A percentile compares a stretch with the other conserved stretches of the same genome.
phyloP scores from a whole-genome alignment of 2,797 vertebrate genomes.

The Rhinoraja longicauda region DNA sequence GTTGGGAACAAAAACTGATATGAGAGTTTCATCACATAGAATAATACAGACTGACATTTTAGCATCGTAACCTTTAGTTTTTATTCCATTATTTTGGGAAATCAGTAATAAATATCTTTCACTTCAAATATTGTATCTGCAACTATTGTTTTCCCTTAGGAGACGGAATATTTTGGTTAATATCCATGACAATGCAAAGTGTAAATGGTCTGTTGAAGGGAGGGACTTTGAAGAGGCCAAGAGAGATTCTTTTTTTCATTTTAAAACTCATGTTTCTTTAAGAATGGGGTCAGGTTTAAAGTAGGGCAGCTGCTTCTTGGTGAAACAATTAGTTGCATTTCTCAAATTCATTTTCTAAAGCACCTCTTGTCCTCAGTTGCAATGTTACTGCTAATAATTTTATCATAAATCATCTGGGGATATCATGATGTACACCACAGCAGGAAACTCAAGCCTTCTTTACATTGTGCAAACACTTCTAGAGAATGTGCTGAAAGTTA shows the following conservation, averaged over 20 bases:
- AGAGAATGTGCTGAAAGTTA: conserved; percentile 75
- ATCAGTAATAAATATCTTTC: background rate
- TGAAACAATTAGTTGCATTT: background rate
- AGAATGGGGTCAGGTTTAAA: conserved; percentile 6
- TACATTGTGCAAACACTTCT: conserved; percentile 52
- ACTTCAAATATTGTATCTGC: background rate
- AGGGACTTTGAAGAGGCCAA: background rate
- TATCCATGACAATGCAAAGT: conserved; percentile 9
- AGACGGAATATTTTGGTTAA: background rate
- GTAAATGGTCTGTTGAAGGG: background rate
- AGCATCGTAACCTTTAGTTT: background rate
- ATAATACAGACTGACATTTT: conserved; percentile 20
- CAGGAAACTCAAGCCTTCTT: background rate
- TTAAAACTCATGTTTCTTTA: background rate
- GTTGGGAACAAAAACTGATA: background rate
- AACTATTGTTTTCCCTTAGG: conserved; percentile 1
- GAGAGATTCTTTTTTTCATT: background rate
- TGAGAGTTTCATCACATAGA: background rate
- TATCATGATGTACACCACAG: background rate
- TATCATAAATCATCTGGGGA: background rate
- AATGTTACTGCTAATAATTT: background rate
- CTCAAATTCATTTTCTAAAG: background rate
- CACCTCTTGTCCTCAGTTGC: background rate
- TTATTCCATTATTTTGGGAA: conserved; percentile 13
- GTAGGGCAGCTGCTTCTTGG: background rate